Base-by-base conservation (phyloP, 2,888 invertebrate species). In the Girardia tigrina region DNA sequence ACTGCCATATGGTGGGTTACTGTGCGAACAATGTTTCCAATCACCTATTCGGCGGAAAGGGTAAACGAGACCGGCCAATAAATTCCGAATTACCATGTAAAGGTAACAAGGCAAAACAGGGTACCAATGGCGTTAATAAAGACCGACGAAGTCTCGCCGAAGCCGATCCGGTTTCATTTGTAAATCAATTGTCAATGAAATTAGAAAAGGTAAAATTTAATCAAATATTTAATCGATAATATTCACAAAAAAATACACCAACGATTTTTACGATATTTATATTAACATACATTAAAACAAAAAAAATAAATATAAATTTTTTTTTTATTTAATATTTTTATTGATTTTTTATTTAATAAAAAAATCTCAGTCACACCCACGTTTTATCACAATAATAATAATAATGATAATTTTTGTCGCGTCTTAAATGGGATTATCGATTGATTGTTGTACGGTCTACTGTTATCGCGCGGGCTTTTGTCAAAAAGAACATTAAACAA, bases 371-470 rank as follows among this genome's bases (percentile, higher is more conserved):
- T 20, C 56, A 56, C 56, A 56, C 56, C n/a, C 56, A 56, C 56
- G 56, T 23, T 23, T 20, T 56, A 20, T 16, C 16, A 12, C 16
- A 4, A 23, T 56, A 23, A 56, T 56, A 56, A 56, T 56, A 12
- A 36, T 36, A 8, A 56, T 56, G 56, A 56, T 56, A 56, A 56
- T 23, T 56, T n/a, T 20, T 56, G 56, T 56, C 56, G 56, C 56
- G 56, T 56, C 56, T 56, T 56, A 23, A 56, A 23, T 56, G 56
- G 56, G 56, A 56, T 56, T 56, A 56, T 56, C 56, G 56, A 56
- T 56, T 56, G 56, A 56, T 56, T 8, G n/a, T 56, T 4, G n/a
- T 56, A 36, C 6, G 56, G 56, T 16, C n/a, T 56, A 56, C 56
- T 23, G 23, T 56, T 56, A 56, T 56, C 2, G 56, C 56, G n/a